These are phyloP conservation scores for Ephialtes manifestator DNA, from an alignment of 2,888 invertebrate species.

Conservation along the genomic window DNA sequence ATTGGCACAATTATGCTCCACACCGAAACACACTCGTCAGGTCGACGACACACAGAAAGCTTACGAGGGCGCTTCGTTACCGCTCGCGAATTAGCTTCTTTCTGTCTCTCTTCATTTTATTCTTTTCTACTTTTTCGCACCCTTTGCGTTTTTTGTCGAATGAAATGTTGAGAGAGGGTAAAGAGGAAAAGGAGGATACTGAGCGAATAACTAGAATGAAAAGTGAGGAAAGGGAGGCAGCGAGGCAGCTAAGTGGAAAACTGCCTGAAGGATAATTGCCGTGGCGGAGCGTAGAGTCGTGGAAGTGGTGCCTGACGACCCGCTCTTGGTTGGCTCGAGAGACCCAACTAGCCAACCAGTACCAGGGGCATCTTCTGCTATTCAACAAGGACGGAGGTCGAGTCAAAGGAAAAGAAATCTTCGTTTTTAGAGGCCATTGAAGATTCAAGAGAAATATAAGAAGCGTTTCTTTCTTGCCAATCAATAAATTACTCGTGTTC, in stretches of 20 bases:
- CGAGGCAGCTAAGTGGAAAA: constrained; percentile 81
- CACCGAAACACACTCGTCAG: constrained; percentile 10
- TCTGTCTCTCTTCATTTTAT: constrained; percentile 26
- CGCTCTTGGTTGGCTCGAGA: constrained; percentile 48
- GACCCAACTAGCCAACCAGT: constrained; percentile 55
- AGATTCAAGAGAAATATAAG: neutral
- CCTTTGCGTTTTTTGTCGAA: constrained; percentile 34
- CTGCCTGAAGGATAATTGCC: constrained; percentile 82
- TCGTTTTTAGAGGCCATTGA: neutral
- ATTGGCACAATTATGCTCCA: constrained; percentile 33
- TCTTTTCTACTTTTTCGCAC: constrained; percentile 23
- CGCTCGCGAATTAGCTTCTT: constrained; percentile 28
- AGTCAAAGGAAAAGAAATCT: constrained; percentile 41
- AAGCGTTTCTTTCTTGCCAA: constrained; percentile 32
- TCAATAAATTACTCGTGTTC: constrained; percentile 21
- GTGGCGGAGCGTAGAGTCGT: constrained; percentile 67
- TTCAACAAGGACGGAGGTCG: constrained; percentile 40
- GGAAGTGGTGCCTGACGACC: constrained; percentile 57
- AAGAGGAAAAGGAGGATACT: constrained; percentile 44
- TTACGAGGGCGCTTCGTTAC: constrained; percentile 40
- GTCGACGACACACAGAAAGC: constrained; percentile 11
- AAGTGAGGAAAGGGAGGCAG: constrained; percentile 54
- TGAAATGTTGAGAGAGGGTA: constrained; percentile 38
- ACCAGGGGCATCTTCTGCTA: constrained; percentile 35
- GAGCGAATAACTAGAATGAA: constrained; percentile 30